phyloP scores from a whole-genome alignment of 2,113 vertebrate species.

The Pelobates fuscus region DNA sequence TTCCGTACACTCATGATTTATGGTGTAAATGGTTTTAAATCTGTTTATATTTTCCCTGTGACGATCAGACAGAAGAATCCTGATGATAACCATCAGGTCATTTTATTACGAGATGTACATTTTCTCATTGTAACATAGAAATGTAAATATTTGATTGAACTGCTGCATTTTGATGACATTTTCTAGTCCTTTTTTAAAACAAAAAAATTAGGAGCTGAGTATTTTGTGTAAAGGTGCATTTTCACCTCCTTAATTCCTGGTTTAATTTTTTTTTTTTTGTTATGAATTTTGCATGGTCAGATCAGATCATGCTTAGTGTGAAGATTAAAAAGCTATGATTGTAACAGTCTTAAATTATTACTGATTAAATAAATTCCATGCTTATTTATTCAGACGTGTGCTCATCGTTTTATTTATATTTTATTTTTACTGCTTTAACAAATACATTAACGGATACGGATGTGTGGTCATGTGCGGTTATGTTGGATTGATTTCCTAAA shows the following conservation, averaged over 20 bases:
- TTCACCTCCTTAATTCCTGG: constrained; percentile 62
- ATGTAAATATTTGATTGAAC: constrained; percentile 93
- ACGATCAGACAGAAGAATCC: no score
- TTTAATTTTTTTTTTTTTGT: constrained; percentile 79
- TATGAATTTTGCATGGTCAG: constrained; percentile 76
- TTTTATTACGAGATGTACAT: constrained; percentile 86
- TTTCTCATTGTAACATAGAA: constrained; percentile 90
- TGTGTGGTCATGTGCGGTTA: no score
- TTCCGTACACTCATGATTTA: no score
- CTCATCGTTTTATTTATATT: neutral
- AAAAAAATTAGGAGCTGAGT: constrained; percentile 88
- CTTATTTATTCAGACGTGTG: constrained; percentile 87
- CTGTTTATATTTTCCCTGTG: no score
- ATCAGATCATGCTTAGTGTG: constrained; percentile 69
- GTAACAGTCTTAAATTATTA: constrained; percentile 99
- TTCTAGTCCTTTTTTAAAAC: constrained; percentile 88
- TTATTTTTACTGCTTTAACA: no score
- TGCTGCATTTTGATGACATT: constrained; percentile 91
- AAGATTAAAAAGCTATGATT: constrained; percentile 89
- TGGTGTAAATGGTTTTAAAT: no score
- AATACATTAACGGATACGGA: no score
- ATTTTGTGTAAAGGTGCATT: constrained; percentile 93
- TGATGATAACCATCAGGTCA: no score
- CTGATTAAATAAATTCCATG: constrained; percentile 95
- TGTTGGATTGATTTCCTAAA: no score